A percentile compares a stretch with the other conserved stretches of the same genome.
Conservation (phyloP, 2,113 vertebrate genomes). For the Eurypyga helias region DNA sequence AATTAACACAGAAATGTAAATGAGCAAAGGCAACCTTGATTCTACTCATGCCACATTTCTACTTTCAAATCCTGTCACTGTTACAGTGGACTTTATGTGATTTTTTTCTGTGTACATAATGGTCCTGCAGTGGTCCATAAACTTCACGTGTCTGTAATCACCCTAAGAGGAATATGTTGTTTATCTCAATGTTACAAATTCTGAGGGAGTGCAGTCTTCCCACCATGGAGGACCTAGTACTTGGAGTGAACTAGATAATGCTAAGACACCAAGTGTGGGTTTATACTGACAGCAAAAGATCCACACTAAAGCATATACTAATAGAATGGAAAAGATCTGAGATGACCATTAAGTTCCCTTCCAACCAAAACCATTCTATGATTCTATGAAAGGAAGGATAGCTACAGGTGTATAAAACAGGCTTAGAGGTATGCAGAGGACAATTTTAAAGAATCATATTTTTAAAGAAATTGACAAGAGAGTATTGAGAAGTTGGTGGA, state of each 20-base stretch:
- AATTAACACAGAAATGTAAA: neutral
- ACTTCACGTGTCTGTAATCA: neutral
- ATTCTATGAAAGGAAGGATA: neutral
- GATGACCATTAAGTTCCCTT: too few relatives aligned
- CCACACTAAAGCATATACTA: neutral
- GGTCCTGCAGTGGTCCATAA: neutral
- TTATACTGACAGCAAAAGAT: neutral
- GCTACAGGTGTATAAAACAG: neutral
- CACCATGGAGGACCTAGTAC: neutral
- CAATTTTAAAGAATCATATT: neutral
- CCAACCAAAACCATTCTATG: too few relatives aligned
- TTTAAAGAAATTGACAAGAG: neutral
- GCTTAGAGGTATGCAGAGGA: neutral
- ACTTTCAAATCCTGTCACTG: neutral
- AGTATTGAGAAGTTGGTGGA: neutral
- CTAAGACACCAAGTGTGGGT: neutral
- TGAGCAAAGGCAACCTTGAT: neutral
- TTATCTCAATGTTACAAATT: neutral
- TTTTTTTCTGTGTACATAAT: neutral
- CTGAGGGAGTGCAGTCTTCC: neutral
- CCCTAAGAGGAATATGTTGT: neutral
- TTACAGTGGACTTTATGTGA: neutral
- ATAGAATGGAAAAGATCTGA: neutral
- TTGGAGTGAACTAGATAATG: neutral
- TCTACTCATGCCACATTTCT: neutral